Percentiles rank a stretch among this genome's conserved stretches.
These are phyloP conservation scores for Papio anubis DNA, from an alignment of 2,113 vertebrate genomes.

Conservation along the genomic window DNA sequence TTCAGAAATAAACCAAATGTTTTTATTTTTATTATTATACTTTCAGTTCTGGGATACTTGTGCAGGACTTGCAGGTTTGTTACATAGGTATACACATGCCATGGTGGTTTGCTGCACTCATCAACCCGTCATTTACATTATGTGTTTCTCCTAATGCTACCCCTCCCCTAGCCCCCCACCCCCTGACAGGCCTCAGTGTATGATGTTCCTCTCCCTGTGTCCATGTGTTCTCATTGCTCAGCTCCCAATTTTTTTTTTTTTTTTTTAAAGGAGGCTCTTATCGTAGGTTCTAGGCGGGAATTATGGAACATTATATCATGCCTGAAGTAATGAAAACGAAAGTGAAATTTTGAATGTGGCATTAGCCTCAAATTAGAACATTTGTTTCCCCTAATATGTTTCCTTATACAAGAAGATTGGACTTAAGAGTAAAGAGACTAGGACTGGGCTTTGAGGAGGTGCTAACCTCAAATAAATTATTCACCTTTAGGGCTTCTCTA, in stretches of 20 bases:
- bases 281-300: neutral
- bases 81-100: too few relatives aligned
- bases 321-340: neutral
- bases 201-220: too few relatives aligned
- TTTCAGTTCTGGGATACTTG: too few relatives aligned
- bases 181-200: too few relatives aligned
- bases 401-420: neutral
- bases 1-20: neutral
- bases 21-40: neutral
- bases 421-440: neutral
- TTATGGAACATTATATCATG: neutral
- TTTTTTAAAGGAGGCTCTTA: neutral
- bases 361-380: slow-evolving; percentile 1
- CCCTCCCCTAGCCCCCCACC: too few relatives aligned
- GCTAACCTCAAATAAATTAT: neutral
- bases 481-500: neutral
- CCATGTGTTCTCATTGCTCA: too few relatives aligned
- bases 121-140: too few relatives aligned
- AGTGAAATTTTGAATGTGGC: neutral
- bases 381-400: neutral
- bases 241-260: too few relatives aligned
- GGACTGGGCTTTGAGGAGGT: neutral
- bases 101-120: too few relatives aligned
- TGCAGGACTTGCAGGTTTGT: too few relatives aligned
- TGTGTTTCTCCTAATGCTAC: too few relatives aligned